These are phyloP conservation scores for Microdon myrmicae DNA, from an alignment of 2,888 invertebrate genomes.

Conservation along the genomic window DNA sequence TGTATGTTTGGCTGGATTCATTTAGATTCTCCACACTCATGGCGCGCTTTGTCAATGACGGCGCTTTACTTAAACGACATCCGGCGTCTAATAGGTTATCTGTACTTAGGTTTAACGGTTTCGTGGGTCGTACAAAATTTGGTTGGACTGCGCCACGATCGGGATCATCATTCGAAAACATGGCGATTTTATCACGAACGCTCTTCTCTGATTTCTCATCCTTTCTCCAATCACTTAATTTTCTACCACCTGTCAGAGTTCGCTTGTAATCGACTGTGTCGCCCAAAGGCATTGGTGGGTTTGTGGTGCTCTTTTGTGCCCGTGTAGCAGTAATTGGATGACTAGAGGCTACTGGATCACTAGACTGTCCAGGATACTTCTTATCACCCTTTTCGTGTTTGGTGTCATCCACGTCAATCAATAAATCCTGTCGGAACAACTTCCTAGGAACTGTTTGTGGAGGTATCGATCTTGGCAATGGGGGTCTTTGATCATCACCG, in stretches of 20 bases:
- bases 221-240: conserved; percentile 71
- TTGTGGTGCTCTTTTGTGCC: conserved; percentile 54
- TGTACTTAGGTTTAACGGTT: conserved; percentile 64
- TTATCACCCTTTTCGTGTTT: conserved; percentile 52
- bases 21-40: conserved; percentile 70
- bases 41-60: conserved; percentile 68
- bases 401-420: conserved; percentile 64
- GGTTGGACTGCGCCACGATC: conserved; percentile 52
- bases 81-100: conserved; percentile 63
- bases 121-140: conserved; percentile 54
- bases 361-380: conserved; percentile 34
- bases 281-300: conserved; percentile 17
- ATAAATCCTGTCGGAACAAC: conserved; percentile 64
- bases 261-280: conserved; percentile 60
- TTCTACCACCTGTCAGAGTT: conserved; percentile 61
- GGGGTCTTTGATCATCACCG: conserved; percentile 58
- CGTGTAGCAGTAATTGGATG: conserved; percentile 45
- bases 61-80: conserved; percentile 39
- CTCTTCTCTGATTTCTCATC: conserved; percentile 84
- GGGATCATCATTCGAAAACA: conserved; percentile 75
- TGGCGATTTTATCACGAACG: conserved; percentile 86
- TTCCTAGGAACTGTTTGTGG: conserved; percentile 64
- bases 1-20: conserved; percentile 57
- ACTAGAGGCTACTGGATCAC: conserved; percentile 28
- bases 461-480: conserved; percentile 65